Evolutionary conservation across 2,113 vertebrate genomes (phyloP).

Genomic region (Misgurnus mizolepis): DNA sequence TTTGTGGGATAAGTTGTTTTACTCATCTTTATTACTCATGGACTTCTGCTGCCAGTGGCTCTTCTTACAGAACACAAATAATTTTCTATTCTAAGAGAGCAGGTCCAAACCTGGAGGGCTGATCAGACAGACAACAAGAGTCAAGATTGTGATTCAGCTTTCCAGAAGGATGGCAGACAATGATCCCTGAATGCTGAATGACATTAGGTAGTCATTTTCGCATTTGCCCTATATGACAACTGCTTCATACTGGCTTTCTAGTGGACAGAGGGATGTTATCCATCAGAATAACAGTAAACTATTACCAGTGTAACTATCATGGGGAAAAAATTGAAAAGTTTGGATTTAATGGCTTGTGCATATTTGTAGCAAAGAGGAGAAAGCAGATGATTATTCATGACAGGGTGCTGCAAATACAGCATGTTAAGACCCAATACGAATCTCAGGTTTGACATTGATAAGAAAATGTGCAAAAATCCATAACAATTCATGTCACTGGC

Average conservation of each 20-base stretch:
- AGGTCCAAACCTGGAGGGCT: not conserved
- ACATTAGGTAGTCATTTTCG: not conserved
- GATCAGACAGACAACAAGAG: not conserved
- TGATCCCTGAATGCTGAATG: not conserved
- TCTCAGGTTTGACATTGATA: no score
- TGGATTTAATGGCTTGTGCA: no score
- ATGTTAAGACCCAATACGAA: no score
- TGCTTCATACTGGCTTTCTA: not conserved
- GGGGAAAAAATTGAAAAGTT: not conserved
- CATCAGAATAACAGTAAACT: not conserved
- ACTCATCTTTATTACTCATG: slow-evolving; percentile 21
- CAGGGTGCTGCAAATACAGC: no score
- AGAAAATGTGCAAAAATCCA: no score
- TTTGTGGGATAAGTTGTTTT: not conserved
- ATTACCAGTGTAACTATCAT: not conserved
- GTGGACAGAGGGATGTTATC: not conserved
- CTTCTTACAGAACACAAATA: slow-evolving; percentile 7
- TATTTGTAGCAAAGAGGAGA: no score
- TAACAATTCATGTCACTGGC: no score
- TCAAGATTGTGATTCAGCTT: not conserved
- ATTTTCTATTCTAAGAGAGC: slow-evolving; percentile 4
- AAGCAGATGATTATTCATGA: no score
- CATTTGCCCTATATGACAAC: not conserved
- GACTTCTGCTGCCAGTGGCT: slow-evolving; percentile 10
- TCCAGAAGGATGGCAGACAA: not conserved